Evolutionary conservation across 2,113 vertebrate genomes (phyloP), one percentile per base, ranked within the genome.

Genomic region (Sceloporus tristichus): DNA sequence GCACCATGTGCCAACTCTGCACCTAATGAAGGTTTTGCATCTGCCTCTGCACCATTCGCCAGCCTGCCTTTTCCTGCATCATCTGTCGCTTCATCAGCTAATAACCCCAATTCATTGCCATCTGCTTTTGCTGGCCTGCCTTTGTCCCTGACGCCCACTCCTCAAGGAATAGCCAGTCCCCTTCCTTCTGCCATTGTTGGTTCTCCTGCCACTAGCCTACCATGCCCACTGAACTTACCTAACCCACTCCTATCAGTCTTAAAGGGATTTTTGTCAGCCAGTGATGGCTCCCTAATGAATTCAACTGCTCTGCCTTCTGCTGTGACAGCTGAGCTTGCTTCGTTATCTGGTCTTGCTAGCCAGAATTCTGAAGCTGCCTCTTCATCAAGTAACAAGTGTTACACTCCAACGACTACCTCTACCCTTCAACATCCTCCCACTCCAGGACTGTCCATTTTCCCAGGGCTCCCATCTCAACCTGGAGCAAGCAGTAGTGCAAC

Each of bases 331-430:
- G 97, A 97, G 75, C 93, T 97, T 66, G 96, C 97, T 82, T 95
- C 97, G 11, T 95, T 97, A 62, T 96, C 97, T 88, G 96, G 97
- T 87, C 95, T 97, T 77, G 87, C 97, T 90, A 97, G 92, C 87
- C 96, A 95, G 87, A 96, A 65, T 86, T 86, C 95, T 4, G 96
- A 96, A 42, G 29, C 95, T 62, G 68, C 94, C 23, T 92, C 93
- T 48, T 94, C 97, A 27, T 98, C 98, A 34, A 94, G 98, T 84
- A 98, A 95, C 93, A 98, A 98, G 88, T 97, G 98, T 95, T 99
- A 98, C 87, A 97, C 97, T 76, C 97, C 98, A 6, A 95, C 98
- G n/a, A 97, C 96, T 81, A 92, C 94, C 2, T 95, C 97, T 2
- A 86, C 96, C 62, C 85, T 96, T 9, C 97, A 97, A 76, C 95